These are phyloP conservation scores for Catocala nupta DNA, from an alignment of 2,888 invertebrate species.

Conservation along the genomic window DNA sequence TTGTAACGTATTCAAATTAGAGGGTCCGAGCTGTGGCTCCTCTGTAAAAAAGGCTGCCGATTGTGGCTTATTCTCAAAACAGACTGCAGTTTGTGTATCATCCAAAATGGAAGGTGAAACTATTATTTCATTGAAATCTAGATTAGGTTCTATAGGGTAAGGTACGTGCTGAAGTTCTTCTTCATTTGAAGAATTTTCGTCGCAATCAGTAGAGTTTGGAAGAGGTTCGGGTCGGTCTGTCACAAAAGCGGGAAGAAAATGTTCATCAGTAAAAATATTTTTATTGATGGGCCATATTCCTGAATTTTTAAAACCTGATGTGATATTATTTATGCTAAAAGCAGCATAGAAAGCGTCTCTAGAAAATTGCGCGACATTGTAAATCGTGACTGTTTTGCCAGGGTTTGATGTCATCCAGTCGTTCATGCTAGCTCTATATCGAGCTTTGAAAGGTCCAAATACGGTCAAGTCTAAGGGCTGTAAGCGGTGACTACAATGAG, in stretches of 20 bases:
- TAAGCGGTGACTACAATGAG: slow-evolving; percentile 30
- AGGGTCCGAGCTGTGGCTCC: neutral
- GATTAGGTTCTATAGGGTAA: neutral
- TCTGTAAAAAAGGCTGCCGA: neutral
- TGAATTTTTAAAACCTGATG: slow-evolving; percentile 17
- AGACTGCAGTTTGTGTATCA: neutral
- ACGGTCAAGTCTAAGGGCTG: slow-evolving; percentile 1
- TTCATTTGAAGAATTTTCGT: neutral
- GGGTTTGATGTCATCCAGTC: slow-evolving; percentile 36
- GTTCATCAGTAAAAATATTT: neutral
- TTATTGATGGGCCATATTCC: neutral
- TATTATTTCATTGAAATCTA: neutral
- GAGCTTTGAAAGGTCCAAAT: slow-evolving; percentile 28
- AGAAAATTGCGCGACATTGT: slow-evolving; percentile 34
- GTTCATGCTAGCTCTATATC: slow-evolving; percentile 30
- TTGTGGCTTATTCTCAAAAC: neutral
- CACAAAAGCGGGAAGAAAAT: neutral
- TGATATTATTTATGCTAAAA: slow-evolving; percentile 16
- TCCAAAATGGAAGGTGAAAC: neutral
- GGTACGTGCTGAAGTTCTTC: neutral
- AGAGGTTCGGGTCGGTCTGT: neutral
- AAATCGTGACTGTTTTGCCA: slow-evolving; percentile 32
- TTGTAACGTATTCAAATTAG: neutral
- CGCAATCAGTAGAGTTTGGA: neutral
- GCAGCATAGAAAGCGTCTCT: slow-evolving; percentile 27